Base-by-base conservation (phyloP, 2,797 vertebrate species). In the Urosaurus nigricauda region DNA sequence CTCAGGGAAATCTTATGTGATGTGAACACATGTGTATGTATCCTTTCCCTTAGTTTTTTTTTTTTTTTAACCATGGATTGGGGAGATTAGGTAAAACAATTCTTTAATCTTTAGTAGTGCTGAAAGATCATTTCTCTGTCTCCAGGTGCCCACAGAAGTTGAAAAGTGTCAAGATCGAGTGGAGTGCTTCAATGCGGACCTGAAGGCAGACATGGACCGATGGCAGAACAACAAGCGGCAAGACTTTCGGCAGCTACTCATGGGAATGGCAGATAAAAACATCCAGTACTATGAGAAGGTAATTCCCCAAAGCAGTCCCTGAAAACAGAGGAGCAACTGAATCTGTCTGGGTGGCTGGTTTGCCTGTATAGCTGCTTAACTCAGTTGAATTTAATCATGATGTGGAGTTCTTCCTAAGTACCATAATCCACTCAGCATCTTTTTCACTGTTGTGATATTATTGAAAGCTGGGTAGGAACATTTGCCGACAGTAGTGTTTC, bases 131-230 rank as follows among this genome's bases (percentile, higher is more conserved):
- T 43, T 60, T 26, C 7, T 86, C 79, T 83, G 53, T 26, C 83
- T 90, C 9, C 93, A 99, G 99, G 97, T 98, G 84, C 99, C 99
- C 0, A 94, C 96, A 21, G 98, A 99, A 3, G 98, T 99, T 74
- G 99, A 99, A 96, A 98, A 98, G 77, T 99, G 98, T 95, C 99
- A 99, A 95, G 99, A 99, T 92, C 97, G 98, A 53, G 96, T 98
- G 94, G 99, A 99, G 90, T 99, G 99, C 94, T 99, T 99, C 95
- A 99, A 99, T 19, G 99, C 99, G 0, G 98, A 99, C 93, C 96
- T 99, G 94, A 99, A 99, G 94, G 99, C 99, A 0, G 99, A 99
- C 96, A 98, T 98, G 99, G 99, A 99, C 92, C 98, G 99, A 95
- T 99, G 99, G 99, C 98, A 99, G 95, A 98, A 97, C 96, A 99